phyloP scores from a whole-genome alignment of 2,888 invertebrate species.

The Amblyjoppa proteus region DNA sequence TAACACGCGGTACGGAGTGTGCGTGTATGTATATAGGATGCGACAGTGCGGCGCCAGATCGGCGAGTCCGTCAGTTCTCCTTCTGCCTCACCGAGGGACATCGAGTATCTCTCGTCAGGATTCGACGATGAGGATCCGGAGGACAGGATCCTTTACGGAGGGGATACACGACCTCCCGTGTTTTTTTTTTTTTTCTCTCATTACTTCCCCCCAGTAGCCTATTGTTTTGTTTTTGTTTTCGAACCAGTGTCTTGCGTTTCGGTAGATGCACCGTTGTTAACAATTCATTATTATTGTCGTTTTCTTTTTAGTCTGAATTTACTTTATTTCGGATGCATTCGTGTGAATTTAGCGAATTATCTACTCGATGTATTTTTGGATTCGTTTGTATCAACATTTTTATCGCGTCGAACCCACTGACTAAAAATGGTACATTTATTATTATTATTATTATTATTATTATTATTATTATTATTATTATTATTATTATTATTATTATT shows the following conservation, averaged over 20 bases:
- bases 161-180: background rate
- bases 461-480: no score
- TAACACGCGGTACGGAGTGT: slow-evolving; percentile 69
- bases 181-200: background rate
- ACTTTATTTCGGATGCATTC: no score
- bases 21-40: slow-evolving; percentile 76
- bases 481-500: no score
- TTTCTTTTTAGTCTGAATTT: background rate
- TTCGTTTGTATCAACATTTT: no score
- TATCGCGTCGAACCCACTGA: no score
- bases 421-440: no score
- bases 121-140: slow-evolving; percentile 33
- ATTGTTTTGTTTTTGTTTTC: background rate
- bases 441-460: no score
- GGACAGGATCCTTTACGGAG: slow-evolving; percentile 5
- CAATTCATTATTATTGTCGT: background rate
- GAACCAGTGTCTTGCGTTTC: background rate
- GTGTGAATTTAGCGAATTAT: no score
- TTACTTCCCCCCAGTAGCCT: background rate
- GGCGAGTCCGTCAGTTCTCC: slow-evolving; percentile 63
- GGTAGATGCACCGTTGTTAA: background rate
- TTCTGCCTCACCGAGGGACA: slow-evolving; percentile 41
- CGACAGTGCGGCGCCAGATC: slow-evolving; percentile 80
- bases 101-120: slow-evolving; percentile 28
- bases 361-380: no score